Evolutionary conservation across 2,113 vertebrate species (phyloP).

Genomic region (Labeo catla): DNA sequence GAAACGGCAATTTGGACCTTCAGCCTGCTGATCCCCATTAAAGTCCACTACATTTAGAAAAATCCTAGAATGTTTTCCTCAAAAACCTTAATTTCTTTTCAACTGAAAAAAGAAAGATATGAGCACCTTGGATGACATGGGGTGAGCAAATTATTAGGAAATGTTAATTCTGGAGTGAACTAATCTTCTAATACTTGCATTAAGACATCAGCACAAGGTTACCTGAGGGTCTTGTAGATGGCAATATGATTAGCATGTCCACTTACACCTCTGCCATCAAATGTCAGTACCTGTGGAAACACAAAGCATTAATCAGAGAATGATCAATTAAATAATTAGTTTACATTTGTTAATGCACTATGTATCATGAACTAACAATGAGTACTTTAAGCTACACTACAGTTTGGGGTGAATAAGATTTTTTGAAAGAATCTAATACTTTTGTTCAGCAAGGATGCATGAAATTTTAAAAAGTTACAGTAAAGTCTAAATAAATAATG

Average conservation of each 20-base stretch:
- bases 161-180: too few relatives aligned
- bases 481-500: too few relatives aligned
- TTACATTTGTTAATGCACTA: background rate
- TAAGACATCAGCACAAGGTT: constrained; percentile 51
- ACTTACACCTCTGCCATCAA: constrained; percentile 90
- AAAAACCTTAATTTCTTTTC: too few relatives aligned
- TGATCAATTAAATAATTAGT: background rate
- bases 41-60: too few relatives aligned
- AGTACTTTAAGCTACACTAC: background rate
- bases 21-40: too few relatives aligned
- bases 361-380: background rate
- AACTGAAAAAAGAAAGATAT: too few relatives aligned
- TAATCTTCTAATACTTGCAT: background rate
- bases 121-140: too few relatives aligned
- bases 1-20: too few relatives aligned
- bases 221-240: constrained; percentile 86
- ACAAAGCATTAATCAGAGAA: constrained; percentile 31
- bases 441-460: background rate
- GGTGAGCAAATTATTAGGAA: too few relatives aligned
- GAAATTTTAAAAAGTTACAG: background rate
- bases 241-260: constrained; percentile 89
- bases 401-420: background rate
- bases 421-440: background rate
- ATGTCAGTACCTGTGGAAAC: constrained; percentile 89
- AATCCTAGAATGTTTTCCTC: too few relatives aligned